Conservation (phyloP, 2,113 vertebrate genomes). For the Corythaixoides concolor region DNA sequence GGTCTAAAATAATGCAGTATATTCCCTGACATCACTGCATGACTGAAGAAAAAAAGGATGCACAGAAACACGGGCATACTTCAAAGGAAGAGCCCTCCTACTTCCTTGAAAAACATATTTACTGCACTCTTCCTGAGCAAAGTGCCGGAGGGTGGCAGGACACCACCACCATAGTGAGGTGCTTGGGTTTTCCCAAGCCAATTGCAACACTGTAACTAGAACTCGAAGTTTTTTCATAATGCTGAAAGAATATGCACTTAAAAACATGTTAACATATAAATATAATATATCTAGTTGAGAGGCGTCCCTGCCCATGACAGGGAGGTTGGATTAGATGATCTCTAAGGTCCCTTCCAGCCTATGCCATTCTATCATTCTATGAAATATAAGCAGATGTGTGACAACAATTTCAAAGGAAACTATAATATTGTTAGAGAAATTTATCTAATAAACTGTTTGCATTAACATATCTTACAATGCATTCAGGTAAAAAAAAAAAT, state of each 20-base stretch:
- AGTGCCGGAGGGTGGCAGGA: neutral
- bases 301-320: no score
- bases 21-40: neutral
- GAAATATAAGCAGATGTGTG: neutral
- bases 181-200: neutral
- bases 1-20: neutral
- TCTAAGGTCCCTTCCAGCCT: no score
- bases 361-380: no score
- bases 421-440: neutral
- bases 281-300: no score
- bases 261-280: neutral
- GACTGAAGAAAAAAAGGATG: neutral
- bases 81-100: neutral
- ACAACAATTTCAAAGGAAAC: neutral
- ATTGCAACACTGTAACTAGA: neutral
- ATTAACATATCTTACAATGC: neutral
- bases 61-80: neutral
- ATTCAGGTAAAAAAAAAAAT: neutral
- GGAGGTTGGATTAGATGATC: no score
- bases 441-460: neutral
- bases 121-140: neutral
- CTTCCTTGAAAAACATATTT: neutral
- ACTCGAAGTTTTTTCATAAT: neutral
- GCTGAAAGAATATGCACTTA: neutral
- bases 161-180: neutral